A percentile compares a stretch with the other conserved stretches of the same genome.
Conservation (phyloP, 2,888 invertebrate species). For the Aspidiotus destructor region DNA sequence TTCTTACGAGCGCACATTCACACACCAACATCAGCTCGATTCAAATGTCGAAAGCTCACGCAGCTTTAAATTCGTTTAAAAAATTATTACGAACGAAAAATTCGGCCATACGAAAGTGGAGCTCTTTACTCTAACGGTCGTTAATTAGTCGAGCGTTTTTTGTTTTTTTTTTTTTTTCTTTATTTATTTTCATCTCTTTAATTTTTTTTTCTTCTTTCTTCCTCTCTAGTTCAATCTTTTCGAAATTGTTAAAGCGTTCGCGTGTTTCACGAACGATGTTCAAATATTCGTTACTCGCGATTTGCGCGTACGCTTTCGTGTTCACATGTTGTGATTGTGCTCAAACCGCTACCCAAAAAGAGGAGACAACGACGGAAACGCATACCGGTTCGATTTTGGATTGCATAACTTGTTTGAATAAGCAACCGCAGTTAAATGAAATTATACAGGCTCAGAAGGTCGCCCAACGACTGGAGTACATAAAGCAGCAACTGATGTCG, state of each 20-base stretch:
- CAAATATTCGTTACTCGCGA: not conserved
- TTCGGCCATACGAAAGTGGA: not conserved
- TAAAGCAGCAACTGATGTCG: slow-evolving; percentile 17
- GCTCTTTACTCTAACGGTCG: no score
- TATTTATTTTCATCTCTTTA: no score
- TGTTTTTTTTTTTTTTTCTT: no score
- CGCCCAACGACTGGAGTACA: slow-evolving; percentile 22
- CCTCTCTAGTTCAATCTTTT: no score
- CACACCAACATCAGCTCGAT: not conserved
- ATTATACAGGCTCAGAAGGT: slow-evolving; percentile 14
- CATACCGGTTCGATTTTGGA: no score
- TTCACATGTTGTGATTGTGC: not conserved
- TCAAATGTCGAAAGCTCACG: slow-evolving; percentile 24
- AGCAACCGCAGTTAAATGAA: slow-evolving; percentile 8
- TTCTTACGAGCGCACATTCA: slow-evolving; percentile 17
- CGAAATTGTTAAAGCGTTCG: no score
- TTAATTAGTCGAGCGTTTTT: not conserved
- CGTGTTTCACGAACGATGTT: no score
- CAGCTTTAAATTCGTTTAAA: slow-evolving; percentile 23
- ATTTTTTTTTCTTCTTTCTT: no score
- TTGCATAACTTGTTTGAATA: no score
- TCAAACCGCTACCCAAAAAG: not conserved
- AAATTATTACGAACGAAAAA: not conserved
- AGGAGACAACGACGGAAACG: no score
- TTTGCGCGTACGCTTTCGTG: not conserved